Base-by-base conservation (phyloP, 2,113 vertebrate species). In the Ochotona princeps region DNA sequence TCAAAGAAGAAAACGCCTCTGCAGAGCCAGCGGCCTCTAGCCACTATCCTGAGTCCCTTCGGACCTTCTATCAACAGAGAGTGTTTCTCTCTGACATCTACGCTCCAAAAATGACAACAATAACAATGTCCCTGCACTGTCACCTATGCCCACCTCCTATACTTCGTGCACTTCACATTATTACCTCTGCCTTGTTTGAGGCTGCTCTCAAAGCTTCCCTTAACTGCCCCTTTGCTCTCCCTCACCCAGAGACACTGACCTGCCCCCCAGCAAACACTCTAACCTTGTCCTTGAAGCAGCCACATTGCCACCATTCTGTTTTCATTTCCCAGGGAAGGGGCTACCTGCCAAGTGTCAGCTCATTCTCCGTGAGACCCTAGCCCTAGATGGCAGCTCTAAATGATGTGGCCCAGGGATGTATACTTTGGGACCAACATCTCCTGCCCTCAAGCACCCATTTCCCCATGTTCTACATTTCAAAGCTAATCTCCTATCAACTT, bases 251-350 rank as follows among this genome's bases (percentile, higher is more conserved):
- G 72, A 76, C 32, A 28, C 28, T 76, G 78, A 44, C 38, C 38
- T 6, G 38, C 38, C 54, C 57, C 65, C 32, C 18, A 63, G 47
- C 15, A 86, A 91, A 25, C 2, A 66, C 54, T 57, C 63, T 26
- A 38, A 63, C 32, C 54, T 25, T 75, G 21, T 54, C 78, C 85
- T 83, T 81, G 75, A 92, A 38, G 38, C 84, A 84, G 89, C 72
- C 30, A 14, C 7, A 0, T 21, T 13, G 26, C 47, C 60, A 14
- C 87, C 32, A 4, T 73, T 87, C 54, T 78, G 28, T 73, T 94
- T 76, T 81, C 81, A 61, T 73, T 93, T 78, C 89, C 87, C 81
- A 0, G 1, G 66, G 38, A 78, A 89, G 89, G 38, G 66, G 54
- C 47, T 54, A 8, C 72, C 76, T 57, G 75, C 91, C 18, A n/a